A percentile compares a stretch with the other conserved stretches of the same genome.
phyloP scores from a whole-genome alignment of 2,113 vertebrate species.

The Calidris pygmaea region DNA sequence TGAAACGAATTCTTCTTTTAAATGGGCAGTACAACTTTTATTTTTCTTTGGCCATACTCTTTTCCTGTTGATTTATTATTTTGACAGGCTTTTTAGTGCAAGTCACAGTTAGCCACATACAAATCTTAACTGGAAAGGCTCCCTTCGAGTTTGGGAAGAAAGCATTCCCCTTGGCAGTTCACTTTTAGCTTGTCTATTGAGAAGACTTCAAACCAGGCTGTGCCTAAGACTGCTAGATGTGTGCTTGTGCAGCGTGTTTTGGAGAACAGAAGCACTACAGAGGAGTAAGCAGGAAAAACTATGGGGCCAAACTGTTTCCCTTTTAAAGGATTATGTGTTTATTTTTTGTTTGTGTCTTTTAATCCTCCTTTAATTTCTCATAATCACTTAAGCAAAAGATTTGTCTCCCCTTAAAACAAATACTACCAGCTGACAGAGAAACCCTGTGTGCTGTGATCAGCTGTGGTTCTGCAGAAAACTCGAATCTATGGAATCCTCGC shows the following conservation, averaged over 20 bases:
- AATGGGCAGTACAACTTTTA: background rate
- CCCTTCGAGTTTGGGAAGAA: background rate
- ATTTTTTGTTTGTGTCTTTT: background rate
- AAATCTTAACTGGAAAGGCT: background rate
- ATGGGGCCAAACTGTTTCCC: background rate
- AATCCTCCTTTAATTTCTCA: background rate
- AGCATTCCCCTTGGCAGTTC: background rate
- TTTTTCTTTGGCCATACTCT: background rate
- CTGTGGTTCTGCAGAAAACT: conserved; percentile 43
- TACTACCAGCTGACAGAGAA: conserved; percentile 38
- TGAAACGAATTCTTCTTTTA: conserved; percentile 8
- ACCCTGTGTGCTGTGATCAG: conserved; percentile 34
- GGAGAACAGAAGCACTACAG: background rate
- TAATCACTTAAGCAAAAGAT: conserved; percentile 36
- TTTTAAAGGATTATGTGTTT: background rate
- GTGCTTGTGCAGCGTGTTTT: background rate
- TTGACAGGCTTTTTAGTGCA: background rate
- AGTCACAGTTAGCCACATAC: background rate
- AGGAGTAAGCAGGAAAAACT: background rate
- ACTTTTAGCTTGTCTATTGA: background rate
- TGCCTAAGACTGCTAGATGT: background rate
- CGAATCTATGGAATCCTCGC: background rate
- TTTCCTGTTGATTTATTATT: background rate
- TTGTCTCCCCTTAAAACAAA: conserved; percentile 48
- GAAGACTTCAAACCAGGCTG: background rate